Evolutionary conservation across 1,140 invertebrate species (phyloP), one percentile per base, ranked within the genome.

Genomic region (Diorhabda sublineata): DNA sequence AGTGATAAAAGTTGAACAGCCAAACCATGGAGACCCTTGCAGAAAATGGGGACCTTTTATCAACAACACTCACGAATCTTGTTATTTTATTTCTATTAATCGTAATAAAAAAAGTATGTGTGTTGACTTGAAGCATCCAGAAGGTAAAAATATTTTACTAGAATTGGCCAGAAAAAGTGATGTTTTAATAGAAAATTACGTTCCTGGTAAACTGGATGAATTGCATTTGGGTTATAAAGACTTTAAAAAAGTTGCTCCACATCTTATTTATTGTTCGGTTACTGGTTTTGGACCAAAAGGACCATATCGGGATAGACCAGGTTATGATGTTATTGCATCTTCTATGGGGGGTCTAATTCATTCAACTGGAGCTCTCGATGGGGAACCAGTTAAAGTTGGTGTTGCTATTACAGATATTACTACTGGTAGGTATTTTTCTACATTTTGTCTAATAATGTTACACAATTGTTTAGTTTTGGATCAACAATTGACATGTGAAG

Each of bases 91-190:
- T 4, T 86, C 90, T 45, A 84, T 95, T 0, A 99, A 99, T 83
- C 88, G 97, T 71, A 99, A 98, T 80, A 99, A 99, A 81, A 94
- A 95, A 80, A 98, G 96, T 80, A 83, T 98, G 60, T 94, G 92
- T 73, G 83, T 99, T 58, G 88, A 99, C 81, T 81, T 98, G 2
- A 95, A 95, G 78, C 83, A 84, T 26, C 61, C 76, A 42, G 81
- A 87, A 80, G 96, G 96, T 2, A 84, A 83, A 74, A 79, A 91
- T 57, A 83, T 98, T 42, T 82, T 98, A 8, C 85, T 89, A 72
- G 85, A 94, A 59, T 81, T 96, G 57, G 91, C 89, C 7, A 82
- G 82, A 62, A 87, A 90, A 71, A 90, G 90, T 81, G 97, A 99
- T 84, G 88, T 99, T 42, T 77, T 98, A 1, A 86, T 99, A 7